A percentile compares a stretch with the other conserved stretches of the same genome.
Conservation (phyloP, 2,888 invertebrate genomes). For the Smittia aterrima region DNA sequence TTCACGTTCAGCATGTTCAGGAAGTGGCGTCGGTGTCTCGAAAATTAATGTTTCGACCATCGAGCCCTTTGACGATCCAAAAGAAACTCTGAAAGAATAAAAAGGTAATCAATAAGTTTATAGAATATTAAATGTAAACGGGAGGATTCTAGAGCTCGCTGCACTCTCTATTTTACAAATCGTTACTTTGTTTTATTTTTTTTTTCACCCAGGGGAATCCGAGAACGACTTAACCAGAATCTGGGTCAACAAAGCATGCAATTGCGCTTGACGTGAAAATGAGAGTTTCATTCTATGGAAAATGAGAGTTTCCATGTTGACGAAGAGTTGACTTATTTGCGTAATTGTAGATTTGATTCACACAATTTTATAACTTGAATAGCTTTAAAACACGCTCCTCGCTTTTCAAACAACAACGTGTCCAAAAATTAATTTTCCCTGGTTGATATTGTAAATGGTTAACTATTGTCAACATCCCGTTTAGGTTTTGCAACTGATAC, state of each 20-base stretch:
- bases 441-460: too few relatives aligned
- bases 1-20: constrained; percentile 55
- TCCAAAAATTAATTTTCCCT: too few relatives aligned
- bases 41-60: constrained; percentile 93
- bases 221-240: neutral
- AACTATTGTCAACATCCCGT: too few relatives aligned
- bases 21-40: constrained; percentile 73
- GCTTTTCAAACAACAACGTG: neutral
- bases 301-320: neutral
- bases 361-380: neutral
- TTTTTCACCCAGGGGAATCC: neutral
- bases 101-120: constrained; percentile 31
- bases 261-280: neutral
- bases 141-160: too few relatives aligned
- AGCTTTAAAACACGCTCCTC: neutral
- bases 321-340: too few relatives aligned
- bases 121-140: neutral
- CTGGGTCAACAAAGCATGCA: neutral
- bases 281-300: neutral
- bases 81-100: constrained; percentile 73
- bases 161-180: too few relatives aligned
- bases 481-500: neutral
- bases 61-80: constrained; percentile 90
- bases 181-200: too few relatives aligned
- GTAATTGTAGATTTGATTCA: neutral